Conservation (phyloP, 2,888 invertebrate genomes). For the Xanthorhoe spadicearia region DNA sequence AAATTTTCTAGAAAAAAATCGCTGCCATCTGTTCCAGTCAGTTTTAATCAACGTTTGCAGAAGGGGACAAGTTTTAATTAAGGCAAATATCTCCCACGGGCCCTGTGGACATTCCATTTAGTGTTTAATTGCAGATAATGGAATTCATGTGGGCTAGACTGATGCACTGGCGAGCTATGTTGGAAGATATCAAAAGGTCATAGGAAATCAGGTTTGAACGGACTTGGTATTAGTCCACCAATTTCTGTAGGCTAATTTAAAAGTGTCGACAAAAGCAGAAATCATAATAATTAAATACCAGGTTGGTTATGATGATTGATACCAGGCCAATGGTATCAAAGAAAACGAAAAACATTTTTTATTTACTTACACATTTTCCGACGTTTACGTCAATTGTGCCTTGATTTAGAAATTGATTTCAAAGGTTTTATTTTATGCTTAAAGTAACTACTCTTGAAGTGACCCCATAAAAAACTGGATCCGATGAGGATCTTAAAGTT, state of each 20-base stretch:
- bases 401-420: too few relatives aligned
- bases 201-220: not conserved
- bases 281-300: too few relatives aligned
- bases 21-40: conserved; percentile 43
- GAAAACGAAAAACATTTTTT: too few relatives aligned
- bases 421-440: too few relatives aligned
- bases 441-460: too few relatives aligned
- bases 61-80: conserved; percentile 77
- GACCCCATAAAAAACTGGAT: too few relatives aligned
- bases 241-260: not conserved
- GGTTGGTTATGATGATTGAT: too few relatives aligned
- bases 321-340: too few relatives aligned
- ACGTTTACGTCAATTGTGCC: too few relatives aligned
- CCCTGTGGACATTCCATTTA: conserved; percentile 68
- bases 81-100: conserved; percentile 73
- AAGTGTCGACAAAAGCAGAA: not conserved
- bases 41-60: conserved; percentile 49
- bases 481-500: too few relatives aligned
- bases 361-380: too few relatives aligned
- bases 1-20: conserved; percentile 22
- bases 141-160: conserved; percentile 43
- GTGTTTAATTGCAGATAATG: conserved; percentile 64
- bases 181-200: conserved; percentile 1
- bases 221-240: not conserved
- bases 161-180: conserved; percentile 24